Evolutionary conservation across 2,797 vertebrate species (phyloP), one percentile per base, ranked within the genome.

Genomic region (Gobio occitaniae): DNA sequence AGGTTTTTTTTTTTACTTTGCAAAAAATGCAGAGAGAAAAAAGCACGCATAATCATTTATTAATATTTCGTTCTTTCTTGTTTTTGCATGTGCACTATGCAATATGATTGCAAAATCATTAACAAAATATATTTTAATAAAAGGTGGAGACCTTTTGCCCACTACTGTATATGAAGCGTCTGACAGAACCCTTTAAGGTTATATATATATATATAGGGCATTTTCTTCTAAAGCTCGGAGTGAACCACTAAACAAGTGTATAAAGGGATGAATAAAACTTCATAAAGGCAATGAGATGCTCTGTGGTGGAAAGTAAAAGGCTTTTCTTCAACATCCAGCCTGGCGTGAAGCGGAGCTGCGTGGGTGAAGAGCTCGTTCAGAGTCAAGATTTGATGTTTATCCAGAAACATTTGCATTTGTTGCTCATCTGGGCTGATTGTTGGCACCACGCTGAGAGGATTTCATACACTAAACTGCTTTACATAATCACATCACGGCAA

Each of bases 401-500:
- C 12, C 7, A 52, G 78, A 85, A 68, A 76, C 15, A 84, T 71
- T 75, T 80, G 66, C 68, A 80, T 71, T 13, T 77, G 76, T 48
- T 84, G 48, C 6, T 63, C 50, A 36, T 72, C 41, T 65, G 61
- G 78, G 15, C 70, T 78, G 48, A 69, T 65, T 61, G 80, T 47
- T 63, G 52, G 74, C 72, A 82, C 72, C 80, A 71, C 70, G 38
- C 63, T 50, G 78, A 63, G 77, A 78, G 59, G 72, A 69, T 68
- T 85, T 78, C 66, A 65, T 44, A 77, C 70, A 74, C 36, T 72
- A 68, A 84, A 78, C 47, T 63, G n/a, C 72, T 82, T 86, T 54
- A 82, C 61, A 54, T 70, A 90, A 90, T 86, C 89, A 88, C 63
- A 81, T 88, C 56, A 86, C 47, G 21, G 78, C 84, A 86, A 90